phyloP scores from a whole-genome alignment of 2,888 invertebrate genomes.

The Tenthredo distinguenda region DNA sequence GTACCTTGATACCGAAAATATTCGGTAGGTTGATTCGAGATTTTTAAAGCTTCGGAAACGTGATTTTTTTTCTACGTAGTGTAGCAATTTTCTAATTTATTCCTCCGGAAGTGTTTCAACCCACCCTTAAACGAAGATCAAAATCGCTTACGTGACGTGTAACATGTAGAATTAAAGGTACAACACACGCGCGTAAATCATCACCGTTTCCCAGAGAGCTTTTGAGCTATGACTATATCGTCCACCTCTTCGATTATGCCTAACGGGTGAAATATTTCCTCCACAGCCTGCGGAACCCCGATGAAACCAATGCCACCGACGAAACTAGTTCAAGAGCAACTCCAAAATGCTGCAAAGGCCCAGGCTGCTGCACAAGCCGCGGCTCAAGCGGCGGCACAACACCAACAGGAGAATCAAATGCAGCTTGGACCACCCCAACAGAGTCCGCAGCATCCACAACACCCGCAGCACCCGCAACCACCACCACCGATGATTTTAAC shows the following conservation, averaged over 20 bases:
- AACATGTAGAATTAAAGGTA: background rate
- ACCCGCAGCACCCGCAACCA: slow-evolving; percentile 75
- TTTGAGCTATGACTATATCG: slow-evolving; percentile 61
- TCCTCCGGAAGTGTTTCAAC: background rate
- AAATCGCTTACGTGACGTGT: background rate
- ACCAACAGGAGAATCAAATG: slow-evolving; percentile 75
- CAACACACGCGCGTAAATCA: background rate
- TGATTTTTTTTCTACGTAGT: background rate
- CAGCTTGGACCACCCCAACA: slow-evolving; percentile 75
- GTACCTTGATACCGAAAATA: background rate
- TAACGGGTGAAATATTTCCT: slow-evolving; percentile 57
- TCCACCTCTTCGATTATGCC: background rate
- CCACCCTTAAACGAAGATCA: background rate
- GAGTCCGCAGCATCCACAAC: slow-evolving; percentile 73
- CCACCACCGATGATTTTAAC: slow-evolving; percentile 85
- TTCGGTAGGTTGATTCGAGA: background rate
- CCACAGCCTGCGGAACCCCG: slow-evolving; percentile 81
- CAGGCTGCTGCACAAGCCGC: slow-evolving; percentile 75
- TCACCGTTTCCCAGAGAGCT: slow-evolving; percentile 61
- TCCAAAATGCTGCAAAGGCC: slow-evolving; percentile 76
- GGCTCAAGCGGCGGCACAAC: slow-evolving; percentile 72
- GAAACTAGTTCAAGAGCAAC: slow-evolving; percentile 83
- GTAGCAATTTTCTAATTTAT: background rate
- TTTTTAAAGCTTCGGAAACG: background rate
- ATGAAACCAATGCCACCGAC: slow-evolving; percentile 89